Conservation (phyloP, 2,888 invertebrate species). For the Ectropis crepuscularia region DNA sequence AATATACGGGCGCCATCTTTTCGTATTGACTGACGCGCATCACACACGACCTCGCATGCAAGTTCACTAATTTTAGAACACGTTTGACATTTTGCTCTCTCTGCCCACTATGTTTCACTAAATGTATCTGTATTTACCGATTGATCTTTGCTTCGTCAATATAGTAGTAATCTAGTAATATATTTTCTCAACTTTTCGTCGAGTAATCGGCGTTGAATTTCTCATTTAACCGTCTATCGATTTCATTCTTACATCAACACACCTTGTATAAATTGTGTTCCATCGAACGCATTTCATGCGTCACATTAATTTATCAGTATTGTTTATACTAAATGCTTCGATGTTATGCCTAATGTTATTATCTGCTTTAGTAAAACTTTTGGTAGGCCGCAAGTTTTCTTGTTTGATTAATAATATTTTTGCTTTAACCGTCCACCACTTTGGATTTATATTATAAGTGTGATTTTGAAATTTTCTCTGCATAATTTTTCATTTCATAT, state of each 20-base stretch:
- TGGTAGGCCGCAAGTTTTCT: constrained; percentile 18
- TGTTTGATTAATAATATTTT: constrained; percentile 8
- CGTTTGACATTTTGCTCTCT: constrained; percentile 58
- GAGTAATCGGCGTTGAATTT: too few relatives aligned
- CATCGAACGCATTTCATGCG: constrained; percentile 24
- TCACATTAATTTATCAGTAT: constrained; percentile 21
- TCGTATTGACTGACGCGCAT: constrained; percentile 67
- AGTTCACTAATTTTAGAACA: constrained; percentile 72
- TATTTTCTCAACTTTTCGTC: neutral
- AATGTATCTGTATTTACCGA: neutral
- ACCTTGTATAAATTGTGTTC: neutral
- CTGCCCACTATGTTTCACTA: constrained; percentile 1
- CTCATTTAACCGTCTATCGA: too few relatives aligned
- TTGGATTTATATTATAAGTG: neutral
- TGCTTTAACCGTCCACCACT: neutral
- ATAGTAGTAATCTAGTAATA: constrained; percentile 5
- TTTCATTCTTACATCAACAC: too few relatives aligned
- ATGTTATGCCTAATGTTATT: constrained; percentile 1
- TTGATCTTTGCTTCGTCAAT: constrained; percentile 34
- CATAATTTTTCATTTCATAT: neutral
- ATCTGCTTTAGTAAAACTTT: neutral
- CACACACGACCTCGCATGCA: constrained; percentile 64
- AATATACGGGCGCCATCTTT: constrained; percentile 73
- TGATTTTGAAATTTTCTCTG: neutral
- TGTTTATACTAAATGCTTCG: constrained; percentile 17